Evolutionary conservation across 2,113 vertebrate species (phyloP).

Genomic region (Mobula birostris): DNA sequence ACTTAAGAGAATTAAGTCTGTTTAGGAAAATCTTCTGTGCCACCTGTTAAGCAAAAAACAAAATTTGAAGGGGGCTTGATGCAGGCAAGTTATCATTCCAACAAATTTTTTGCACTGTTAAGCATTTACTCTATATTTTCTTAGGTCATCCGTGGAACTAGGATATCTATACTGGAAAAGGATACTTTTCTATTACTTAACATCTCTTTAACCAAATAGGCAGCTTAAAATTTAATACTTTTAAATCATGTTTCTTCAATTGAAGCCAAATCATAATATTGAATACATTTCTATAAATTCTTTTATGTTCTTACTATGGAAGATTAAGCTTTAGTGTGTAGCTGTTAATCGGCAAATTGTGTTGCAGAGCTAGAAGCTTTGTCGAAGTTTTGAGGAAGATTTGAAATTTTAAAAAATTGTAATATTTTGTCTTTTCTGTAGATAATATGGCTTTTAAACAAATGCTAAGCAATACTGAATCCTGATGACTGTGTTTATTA

Average conservation of each 20-base stretch:
- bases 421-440: conserved; percentile 40
- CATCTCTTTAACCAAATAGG: conserved; percentile 49
- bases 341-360: conserved; percentile 13
- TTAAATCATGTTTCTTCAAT: conserved; percentile 31
- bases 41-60: neutral
- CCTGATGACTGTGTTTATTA: conserved; percentile 50
- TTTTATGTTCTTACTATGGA: conserved; percentile 13
- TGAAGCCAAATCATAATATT: conserved; percentile 28
- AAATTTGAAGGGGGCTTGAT: conserved; percentile 4
- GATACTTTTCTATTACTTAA: conserved; percentile 45
- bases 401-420: neutral
- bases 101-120: conserved; percentile 45
- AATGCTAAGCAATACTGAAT: conserved; percentile 45
- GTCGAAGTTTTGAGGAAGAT: neutral
- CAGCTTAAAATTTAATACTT: conserved; percentile 66
- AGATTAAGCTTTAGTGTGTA: conserved; percentile 5
- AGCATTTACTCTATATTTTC: conserved; percentile 53
- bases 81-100: conserved; percentile 20
- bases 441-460: conserved; percentile 43
- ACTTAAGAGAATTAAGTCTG: conserved; percentile 14
- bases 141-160: conserved; percentile 49
- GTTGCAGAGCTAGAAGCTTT: conserved; percentile 1
- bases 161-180: conserved; percentile 61
- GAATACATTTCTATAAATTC: conserved; percentile 34
- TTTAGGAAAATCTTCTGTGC: conserved; percentile 11